These are phyloP conservation scores for Ophion ellenae DNA, from an alignment of 2,888 invertebrate species.

Conservation along the genomic window DNA sequence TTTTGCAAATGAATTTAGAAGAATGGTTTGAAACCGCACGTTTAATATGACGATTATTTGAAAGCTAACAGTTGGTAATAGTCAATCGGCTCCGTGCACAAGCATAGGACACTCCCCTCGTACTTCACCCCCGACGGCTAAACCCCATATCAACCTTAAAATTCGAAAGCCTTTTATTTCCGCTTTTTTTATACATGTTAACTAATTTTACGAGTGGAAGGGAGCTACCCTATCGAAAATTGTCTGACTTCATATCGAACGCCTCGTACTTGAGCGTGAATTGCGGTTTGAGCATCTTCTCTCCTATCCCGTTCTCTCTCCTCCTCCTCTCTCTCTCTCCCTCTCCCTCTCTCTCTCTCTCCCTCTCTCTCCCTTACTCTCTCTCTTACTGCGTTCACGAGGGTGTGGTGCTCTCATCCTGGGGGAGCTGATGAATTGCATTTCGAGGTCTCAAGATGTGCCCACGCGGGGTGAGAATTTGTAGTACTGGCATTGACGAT, in stretches of 20 bases:
- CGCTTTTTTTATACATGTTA: not conserved
- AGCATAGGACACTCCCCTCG: too few species aligned
- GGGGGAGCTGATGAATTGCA: constrained; percentile 67
- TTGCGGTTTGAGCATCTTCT: not conserved
- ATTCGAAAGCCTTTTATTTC: not conserved
- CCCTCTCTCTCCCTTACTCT: not conserved
- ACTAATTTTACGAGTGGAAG: not conserved
- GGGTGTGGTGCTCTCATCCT: constrained; percentile 65
- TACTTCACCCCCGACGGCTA: too few species aligned
- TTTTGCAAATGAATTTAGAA: too few species aligned
- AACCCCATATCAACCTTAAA: not conserved
- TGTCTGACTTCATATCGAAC: not conserved
- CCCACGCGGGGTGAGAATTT: constrained; percentile 20
- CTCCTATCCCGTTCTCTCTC: constrained; percentile 3
- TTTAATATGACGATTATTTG: too few species aligned
- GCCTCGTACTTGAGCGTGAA: not conserved
- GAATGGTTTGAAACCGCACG: too few species aligned
- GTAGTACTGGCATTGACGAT: constrained; percentile 58
- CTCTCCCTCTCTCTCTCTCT: not conserved
- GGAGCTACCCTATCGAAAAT: not conserved
- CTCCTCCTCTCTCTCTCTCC: not conserved
- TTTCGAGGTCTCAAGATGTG: constrained; percentile 55
- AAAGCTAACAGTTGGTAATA: too few species aligned
- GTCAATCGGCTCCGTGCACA: too few species aligned
- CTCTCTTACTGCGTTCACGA: constrained; percentile 19